Evolutionary conservation across 2,797 vertebrate genomes (phyloP).

Genomic region (Falco novaeseelandiae): DNA sequence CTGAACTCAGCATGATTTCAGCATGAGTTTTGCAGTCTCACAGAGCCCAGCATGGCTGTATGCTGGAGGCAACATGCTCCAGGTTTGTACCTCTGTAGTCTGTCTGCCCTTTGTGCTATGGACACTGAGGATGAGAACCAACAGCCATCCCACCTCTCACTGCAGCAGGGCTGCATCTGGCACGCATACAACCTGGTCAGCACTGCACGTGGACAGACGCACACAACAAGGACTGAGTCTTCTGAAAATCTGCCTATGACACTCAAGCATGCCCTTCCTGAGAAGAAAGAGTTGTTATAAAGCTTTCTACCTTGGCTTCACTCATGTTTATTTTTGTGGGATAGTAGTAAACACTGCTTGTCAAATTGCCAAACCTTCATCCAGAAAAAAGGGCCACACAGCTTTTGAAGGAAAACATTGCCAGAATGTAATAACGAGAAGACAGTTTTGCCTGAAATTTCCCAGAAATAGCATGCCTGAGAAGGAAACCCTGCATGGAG

Average conservation of each 20-base stretch:
- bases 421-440: neutral
- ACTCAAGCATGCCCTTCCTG: neutral
- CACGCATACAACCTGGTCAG: neutral
- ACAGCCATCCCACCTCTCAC: neutral
- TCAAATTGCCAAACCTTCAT: neutral
- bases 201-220: fast-evolving
- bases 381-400: neutral
- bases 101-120: neutral
- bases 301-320: neutral
- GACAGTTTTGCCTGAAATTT: neutral
- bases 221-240: fast-evolving
- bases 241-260: neutral
- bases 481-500: neutral
- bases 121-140: neutral
- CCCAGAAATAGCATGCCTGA: neutral
- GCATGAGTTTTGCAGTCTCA: neutral
- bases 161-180: neutral
- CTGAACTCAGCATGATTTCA: neutral
- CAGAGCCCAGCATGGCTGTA: fast-evolving
- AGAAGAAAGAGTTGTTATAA: neutral
- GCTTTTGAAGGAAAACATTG: neutral
- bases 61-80: neutral
- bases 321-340: neutral
- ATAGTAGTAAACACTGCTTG: neutral
- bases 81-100: neutral